Base-by-base conservation (phyloP, 2,797 vertebrate genomes). In the Oreonectes daqikongensis region DNA sequence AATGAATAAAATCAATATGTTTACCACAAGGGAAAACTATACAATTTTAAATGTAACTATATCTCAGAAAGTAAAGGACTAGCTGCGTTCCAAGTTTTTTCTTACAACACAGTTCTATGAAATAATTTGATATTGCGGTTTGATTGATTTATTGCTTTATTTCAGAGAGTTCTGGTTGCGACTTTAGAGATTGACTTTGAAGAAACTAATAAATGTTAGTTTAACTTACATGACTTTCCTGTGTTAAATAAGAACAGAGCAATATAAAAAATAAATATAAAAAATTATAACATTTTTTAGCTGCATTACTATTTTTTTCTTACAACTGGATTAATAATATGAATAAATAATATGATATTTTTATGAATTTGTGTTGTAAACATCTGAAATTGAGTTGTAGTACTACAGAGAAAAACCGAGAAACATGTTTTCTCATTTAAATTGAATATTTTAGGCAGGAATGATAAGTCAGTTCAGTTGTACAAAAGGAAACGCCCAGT, bases 1-100 rank as follows among this genome's bases (percentile, higher is more conserved):
- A 38, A 70, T 77, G 38, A 67, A 76, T 55, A 75, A 81, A 69
- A 83, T 86, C 80, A 79, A 73, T 69, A 72, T 70, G 63, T 73
- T 78, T 76, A 72, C 72, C 50, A 59, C 70, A 61, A 72, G 61
- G 52, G 44, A 79, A 40, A 75, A 60, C 72, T 35, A 28, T 46
- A 53, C 53, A 69, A 63, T 65, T 30, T 70, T 79, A 67, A 72
- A 44, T 66, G 64, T 75, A 81, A 75, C 78, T 68, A 69, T 60
- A 63, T 74, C 57, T 38, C 50, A 57, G 38, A 55, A 28, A 10
- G 44, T 28, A 40, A 72, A 63, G 42, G 32, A 12, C 55, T 74
- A 75, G 75, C 75, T 8, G 38, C 67, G 63, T 5, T 6, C 26
- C 4, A 12, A 26, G 8, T n/a, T 79, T 44, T 7, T 24, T 14